These are phyloP conservation scores for Nestor notabilis DNA, from an alignment of 2,113 vertebrate genomes.

Conservation along the genomic window DNA sequence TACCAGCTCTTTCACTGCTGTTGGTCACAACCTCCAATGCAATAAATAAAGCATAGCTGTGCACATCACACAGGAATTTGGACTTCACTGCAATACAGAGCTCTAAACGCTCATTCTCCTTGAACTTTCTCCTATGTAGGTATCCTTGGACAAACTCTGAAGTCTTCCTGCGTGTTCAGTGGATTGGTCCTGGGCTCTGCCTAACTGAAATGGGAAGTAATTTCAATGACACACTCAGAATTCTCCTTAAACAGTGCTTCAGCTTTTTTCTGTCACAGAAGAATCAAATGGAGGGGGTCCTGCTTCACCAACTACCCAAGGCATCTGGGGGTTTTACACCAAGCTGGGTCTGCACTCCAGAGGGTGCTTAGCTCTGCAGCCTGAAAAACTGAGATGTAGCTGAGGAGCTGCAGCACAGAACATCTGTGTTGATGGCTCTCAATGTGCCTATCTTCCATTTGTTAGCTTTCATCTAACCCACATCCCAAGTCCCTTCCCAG, in stretches of 20 bases:
- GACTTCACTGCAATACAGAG: neutral
- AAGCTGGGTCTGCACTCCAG: neutral
- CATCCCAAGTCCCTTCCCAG: neutral
- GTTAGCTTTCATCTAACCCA: neutral
- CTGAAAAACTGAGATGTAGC: neutral
- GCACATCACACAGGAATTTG: neutral
- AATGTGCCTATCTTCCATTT: neutral
- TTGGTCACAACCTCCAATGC: neutral
- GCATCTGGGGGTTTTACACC: neutral
- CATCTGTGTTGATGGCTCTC: neutral
- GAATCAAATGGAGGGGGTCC: neutral
- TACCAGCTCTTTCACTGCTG: neutral
- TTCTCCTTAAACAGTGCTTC: neutral
- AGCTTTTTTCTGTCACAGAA: neutral
- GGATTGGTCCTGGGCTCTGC: neutral
- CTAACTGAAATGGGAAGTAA: neutral
- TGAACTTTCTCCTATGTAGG: neutral
- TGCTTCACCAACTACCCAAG: neutral
- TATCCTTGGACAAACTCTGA: neutral
- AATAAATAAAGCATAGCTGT: neutral
- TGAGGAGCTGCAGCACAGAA: neutral
- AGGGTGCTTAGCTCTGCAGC: neutral
- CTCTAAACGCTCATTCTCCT: neutral
- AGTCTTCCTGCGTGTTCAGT: neutral
- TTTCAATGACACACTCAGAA: neutral